Base-by-base conservation (phyloP, 2,888 invertebrate genomes). In the Leptinotarsa haldemani region DNA sequence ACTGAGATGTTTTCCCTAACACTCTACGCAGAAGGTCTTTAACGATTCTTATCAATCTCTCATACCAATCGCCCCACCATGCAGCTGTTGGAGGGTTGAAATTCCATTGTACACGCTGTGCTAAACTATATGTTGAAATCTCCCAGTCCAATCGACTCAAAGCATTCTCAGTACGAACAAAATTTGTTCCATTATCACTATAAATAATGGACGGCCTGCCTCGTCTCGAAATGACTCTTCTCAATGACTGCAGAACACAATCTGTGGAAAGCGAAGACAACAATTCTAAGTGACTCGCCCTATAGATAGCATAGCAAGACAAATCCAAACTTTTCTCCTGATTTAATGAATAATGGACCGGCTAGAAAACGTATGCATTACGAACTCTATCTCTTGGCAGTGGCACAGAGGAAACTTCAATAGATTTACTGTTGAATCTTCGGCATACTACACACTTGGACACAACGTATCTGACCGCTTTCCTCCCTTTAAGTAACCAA, bases 111-210 rank as follows among this genome's bases (percentile, higher is more conserved):
- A 65, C 47, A 18, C 47, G 47, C 4, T 47, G 65, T 47, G 65
- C 65, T 47, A 47, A 65, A 56, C 56, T 56, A 18, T 4, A 64
- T 3, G 25, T 16, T 7, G 16, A 9, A 3, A 64, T 25, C 4
- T 25, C 25, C 40, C 64, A 64, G 40, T 64, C 30, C 64, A 30
- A 2, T 64, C n/a, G n/a, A n/a, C n/a, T n/a, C n/a, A n/a, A n/a
- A n/a, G n/a, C n/a, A n/a, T n/a, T n/a, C n/a, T n/a, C 63, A 63
- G 58, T 18, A 9, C 69, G 48, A 47, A 48, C 40, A 25, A 70
- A 70, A n/a, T 30, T 70, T 65, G 53, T 47, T 15, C 65, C 64
- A 65, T 65, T 70, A 53, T 65, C 65, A 46, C 46, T 46, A 47
- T 65, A 65, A 4, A 56, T 56, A 18, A 9, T 3, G 40, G 30